A percentile compares a stretch with the other conserved stretches of the same genome.
Conservation (phyloP, 1,140 invertebrate species). For the Agraylea sexmaculata region DNA sequence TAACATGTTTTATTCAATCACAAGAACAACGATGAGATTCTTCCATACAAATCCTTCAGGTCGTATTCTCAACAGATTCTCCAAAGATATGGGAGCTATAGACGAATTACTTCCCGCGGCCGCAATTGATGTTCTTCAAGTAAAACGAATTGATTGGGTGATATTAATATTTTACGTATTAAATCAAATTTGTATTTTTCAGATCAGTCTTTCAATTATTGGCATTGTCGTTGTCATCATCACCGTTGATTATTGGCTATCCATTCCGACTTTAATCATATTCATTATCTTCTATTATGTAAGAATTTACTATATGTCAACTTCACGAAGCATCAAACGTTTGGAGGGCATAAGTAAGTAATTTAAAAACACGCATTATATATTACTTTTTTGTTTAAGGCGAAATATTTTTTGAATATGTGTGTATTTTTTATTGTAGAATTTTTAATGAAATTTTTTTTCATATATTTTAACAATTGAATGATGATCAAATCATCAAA, state of each 20-base stretch:
- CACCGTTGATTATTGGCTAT: slow-evolving; percentile 58
- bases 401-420: too few relatives aligned
- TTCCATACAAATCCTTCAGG: slow-evolving; percentile 71
- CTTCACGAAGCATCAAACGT: too few relatives aligned
- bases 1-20: slow-evolving; percentile 64
- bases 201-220: too few relatives aligned
- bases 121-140: slow-evolving; percentile 56
- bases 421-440: slow-evolving; percentile 27
- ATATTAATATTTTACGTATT: slow-evolving; percentile 48
- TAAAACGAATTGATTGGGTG: slow-evolving; percentile 54
- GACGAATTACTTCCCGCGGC: slow-evolving; percentile 72
- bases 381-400: too few relatives aligned
- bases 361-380: too few relatives aligned
- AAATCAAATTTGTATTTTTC: too few relatives aligned
- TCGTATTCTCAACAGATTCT: slow-evolving; percentile 66
- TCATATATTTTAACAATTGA: too few relatives aligned
- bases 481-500: too few relatives aligned
- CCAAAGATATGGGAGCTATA: slow-evolving; percentile 75
- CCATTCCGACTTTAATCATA: slow-evolving; percentile 54
- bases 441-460: too few relatives aligned
- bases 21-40: slow-evolving; percentile 66
- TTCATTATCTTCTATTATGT: slow-evolving; percentile 50
- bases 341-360: too few relatives aligned
- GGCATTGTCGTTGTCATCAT: slow-evolving; percentile 54
- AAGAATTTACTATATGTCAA: slow-evolving; percentile 8